Evolutionary conservation across 1,140 invertebrate species (phyloP).

Genomic region (Pantala flavescens): DNA sequence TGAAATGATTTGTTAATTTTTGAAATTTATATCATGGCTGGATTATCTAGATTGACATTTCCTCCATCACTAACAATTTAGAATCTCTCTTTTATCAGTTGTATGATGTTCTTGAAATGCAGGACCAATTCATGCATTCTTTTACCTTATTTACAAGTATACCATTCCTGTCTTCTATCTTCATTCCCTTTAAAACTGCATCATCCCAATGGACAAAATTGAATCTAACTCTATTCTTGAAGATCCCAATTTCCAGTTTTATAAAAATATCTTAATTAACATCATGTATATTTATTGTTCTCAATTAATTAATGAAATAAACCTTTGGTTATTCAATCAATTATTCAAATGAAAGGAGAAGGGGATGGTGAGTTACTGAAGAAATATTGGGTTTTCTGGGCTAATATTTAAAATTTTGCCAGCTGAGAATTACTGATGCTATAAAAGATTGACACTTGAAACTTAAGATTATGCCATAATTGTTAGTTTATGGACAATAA

Average conservation of each 20-base stretch:
- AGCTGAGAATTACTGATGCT: too few relatives aligned
- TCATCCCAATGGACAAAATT: too few relatives aligned
- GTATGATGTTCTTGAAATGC: neutral
- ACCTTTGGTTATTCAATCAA: neutral
- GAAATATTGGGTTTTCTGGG: neutral
- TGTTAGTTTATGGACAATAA: too few relatives aligned
- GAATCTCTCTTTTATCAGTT: neutral
- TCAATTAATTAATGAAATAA: too few relatives aligned
- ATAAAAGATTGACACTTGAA: too few relatives aligned
- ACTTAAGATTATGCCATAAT: too few relatives aligned
- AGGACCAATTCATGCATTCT: neutral
- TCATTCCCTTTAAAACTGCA: too few relatives aligned
- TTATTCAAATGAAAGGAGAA: neutral
- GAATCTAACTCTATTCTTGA: too few relatives aligned
- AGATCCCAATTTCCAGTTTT: too few relatives aligned
- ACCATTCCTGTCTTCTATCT: neutral
- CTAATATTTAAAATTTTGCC: too few relatives aligned
- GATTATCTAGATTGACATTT: neutral
- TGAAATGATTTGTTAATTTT: constrained; percentile 1
- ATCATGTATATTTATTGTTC: too few relatives aligned
- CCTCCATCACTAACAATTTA: neutral
- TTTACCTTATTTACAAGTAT: neutral
- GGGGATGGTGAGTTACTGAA: neutral
- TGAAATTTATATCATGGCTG: neutral
- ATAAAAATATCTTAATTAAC: too few relatives aligned